phyloP scores from a whole-genome alignment of 2,113 vertebrate genomes.

The Pardalotus punctatus region DNA sequence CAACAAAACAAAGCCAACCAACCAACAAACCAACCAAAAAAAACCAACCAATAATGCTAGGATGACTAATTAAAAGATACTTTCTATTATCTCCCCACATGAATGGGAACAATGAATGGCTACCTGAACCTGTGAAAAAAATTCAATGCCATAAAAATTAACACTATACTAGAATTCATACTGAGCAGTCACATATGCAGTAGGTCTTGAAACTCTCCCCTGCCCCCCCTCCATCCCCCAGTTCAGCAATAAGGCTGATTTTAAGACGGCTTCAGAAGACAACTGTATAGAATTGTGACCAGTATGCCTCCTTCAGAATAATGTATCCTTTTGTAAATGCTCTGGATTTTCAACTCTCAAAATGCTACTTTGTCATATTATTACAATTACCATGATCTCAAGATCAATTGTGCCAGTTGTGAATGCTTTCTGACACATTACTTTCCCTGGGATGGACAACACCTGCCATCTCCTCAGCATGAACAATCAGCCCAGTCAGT shows the following conservation, averaged over 20 bases:
- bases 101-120: neutral
- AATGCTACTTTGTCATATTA: neutral
- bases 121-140: neutral
- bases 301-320: neutral
- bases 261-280: neutral
- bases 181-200: neutral
- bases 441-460: neutral
- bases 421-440: neutral
- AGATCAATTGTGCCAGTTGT: rapidly evolving
- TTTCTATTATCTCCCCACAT: neutral
- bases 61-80: neutral
- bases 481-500: neutral
- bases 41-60: neutral
- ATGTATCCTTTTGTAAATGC: neutral
- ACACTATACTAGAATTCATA: neutral
- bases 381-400: neutral
- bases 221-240: too few species aligned
- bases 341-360: neutral
- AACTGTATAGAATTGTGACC: neutral
- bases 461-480: neutral
- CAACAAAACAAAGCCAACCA: neutral
- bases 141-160: neutral
- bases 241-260: neutral
- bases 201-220: neutral
- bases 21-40: neutral